Base-by-base conservation (phyloP, 2,113 vertebrate species). In the Megaptera novaeangliae region DNA sequence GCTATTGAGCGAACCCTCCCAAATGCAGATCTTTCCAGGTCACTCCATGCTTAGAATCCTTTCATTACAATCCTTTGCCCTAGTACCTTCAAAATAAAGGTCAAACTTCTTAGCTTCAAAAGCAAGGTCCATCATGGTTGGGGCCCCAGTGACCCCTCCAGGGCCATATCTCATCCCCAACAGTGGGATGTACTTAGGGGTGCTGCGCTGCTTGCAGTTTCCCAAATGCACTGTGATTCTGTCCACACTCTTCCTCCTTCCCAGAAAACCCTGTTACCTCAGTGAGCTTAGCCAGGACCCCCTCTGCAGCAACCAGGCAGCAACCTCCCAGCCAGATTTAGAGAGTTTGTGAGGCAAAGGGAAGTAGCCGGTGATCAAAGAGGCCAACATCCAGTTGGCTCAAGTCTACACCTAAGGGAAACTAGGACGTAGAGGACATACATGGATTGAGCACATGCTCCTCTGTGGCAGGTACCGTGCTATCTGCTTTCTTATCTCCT, bases 391-490 rank as follows among this genome's bases (percentile, higher is more conserved):
- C 41, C 57, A 12, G 1, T 4, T 14, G 64, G 20, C 81, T 71
- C 39, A 44, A 29, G n/a, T 84, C 13, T 8, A 41, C 36, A 17
- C 55, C 59, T 57, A 25, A 55, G 57, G 18, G n/a, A 29, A 23
- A 18, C 46, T 31, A 39, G 57, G 41, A 25, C 0, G 3, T 15
- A 29, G 10, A 71, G 3, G 55, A 39, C 49, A 78, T 69, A 12
- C 64, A 11, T 44, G 36, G 41, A 13, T 0, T 49, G 34, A 52
- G 80, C 31, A 29, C 0, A 1, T 88, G 61, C 55, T 29, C 8
- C 74, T 31, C 0, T 0, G 3, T 68, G 63, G 61, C 6, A 29
- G 20, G 25, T 1, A 14, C 66, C 0, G 1, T 63, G 8, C 4
- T 23, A 2, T 25, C 27, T 49, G 55, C 80, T 66, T 71, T 49